These are phyloP conservation scores for Pogonomyrmex barbatus DNA, from an alignment of 1,140 invertebrate genomes.

Conservation along the genomic window DNA sequence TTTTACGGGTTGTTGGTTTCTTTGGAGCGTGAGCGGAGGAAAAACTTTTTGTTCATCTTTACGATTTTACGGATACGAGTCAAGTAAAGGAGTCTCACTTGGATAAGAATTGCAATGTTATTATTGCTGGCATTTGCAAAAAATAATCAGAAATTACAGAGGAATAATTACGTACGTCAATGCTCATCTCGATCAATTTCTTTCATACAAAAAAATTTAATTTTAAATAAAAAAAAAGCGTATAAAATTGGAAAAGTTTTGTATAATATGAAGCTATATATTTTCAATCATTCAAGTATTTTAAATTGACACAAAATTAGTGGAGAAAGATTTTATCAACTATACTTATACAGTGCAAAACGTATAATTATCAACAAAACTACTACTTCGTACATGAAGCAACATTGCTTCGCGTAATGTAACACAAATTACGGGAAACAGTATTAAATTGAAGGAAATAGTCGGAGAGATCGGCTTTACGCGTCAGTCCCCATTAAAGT, in stretches of 20 bases:
- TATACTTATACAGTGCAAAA: not conserved
- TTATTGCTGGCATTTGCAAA: constrained; percentile 7
- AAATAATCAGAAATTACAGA: not conserved
- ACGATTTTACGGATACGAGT: constrained; percentile 15
- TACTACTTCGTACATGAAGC: not conserved
- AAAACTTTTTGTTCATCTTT: not conserved
- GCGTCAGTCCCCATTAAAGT: constrained; percentile 51
- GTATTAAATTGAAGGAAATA: constrained; percentile 57
- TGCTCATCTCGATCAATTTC: not conserved
- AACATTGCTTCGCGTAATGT: constrained; percentile 21
- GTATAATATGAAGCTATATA: too few relatives aligned
- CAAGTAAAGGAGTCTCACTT: not conserved
- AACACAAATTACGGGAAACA: constrained; percentile 43
- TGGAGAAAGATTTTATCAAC: not conserved
- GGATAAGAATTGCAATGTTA: not conserved
- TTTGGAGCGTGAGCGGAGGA: not conserved
- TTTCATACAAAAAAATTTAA: constrained; percentile 22
- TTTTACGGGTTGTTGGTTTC: constrained; percentile 47
- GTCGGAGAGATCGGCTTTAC: constrained; percentile 42
- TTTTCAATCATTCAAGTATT: too few relatives aligned
- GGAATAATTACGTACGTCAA: constrained; percentile 9
- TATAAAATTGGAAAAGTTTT: not conserved
- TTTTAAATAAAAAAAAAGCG: not conserved
- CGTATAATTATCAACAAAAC: constrained; percentile 14
- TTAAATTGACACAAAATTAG: not conserved